Conservation (phyloP, 1,140 invertebrate species). For the Drosophila pectinifera region DNA sequence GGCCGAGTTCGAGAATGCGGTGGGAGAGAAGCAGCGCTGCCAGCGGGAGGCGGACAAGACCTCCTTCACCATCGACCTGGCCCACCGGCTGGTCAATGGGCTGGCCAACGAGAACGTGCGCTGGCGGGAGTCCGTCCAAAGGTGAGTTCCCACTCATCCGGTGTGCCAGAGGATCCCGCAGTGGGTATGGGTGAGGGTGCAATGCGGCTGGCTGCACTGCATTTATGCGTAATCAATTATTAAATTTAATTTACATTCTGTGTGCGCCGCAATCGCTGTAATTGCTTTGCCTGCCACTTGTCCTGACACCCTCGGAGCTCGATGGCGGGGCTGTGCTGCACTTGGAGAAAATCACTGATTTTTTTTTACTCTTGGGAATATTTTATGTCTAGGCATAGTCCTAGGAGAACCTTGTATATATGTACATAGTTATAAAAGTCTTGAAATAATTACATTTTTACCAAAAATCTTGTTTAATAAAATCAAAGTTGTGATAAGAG, state of each 20-base stretch:
- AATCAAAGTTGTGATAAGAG: too few species aligned
- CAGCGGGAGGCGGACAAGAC: conserved; percentile 94
- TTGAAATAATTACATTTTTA: too few species aligned
- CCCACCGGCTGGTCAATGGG: conserved; percentile 97
- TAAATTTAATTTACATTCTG: conserved; percentile 83
- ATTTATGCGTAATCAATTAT: conserved; percentile 81
- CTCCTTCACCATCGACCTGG: conserved; percentile 94
- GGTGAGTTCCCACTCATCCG: conserved; percentile 49
- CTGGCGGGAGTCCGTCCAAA: conserved; percentile 85
- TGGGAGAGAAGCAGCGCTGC: conserved; percentile 94
- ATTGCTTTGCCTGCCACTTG: conserved; percentile 61
- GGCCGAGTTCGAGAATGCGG: conserved; percentile 93
- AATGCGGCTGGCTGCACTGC: conserved; percentile 15
- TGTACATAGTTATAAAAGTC: too few species aligned
- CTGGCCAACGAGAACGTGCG: conserved; percentile 96
- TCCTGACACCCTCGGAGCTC: neutral
- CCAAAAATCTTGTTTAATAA: too few species aligned
- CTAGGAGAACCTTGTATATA: too few species aligned
- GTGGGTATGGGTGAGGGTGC: neutral
- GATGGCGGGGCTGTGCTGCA: conserved; percentile 6
- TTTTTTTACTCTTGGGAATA: too few species aligned
- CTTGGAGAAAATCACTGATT: neutral
- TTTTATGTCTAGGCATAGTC: too few species aligned
- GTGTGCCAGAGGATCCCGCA: neutral
- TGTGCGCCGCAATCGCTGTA: conserved; percentile 74